Percentiles rank a stretch among this genome's conserved stretches.
Evolutionary conservation across 2,113 vertebrate species (phyloP).

Genomic region (Strix aluco): DNA sequence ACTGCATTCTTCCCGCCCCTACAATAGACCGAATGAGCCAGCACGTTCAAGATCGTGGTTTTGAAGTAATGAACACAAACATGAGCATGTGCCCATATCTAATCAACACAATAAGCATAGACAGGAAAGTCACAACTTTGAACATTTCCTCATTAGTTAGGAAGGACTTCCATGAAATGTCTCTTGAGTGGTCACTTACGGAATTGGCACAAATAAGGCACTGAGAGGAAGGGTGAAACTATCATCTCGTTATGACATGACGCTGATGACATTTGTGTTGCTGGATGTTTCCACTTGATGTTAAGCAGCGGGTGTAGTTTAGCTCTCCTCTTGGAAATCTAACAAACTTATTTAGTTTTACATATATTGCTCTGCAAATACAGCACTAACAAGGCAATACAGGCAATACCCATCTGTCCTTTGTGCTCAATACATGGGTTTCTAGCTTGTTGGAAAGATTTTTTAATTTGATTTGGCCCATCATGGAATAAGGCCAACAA

Average conservation of each 20-base stretch:
- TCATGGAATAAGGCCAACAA: neutral
- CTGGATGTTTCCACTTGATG: neutral
- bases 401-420: neutral
- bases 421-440: neutral
- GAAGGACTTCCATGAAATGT: neutral
- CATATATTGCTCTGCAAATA: neutral
- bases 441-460: neutral
- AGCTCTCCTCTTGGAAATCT: neutral
- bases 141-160: conserved; percentile 20
- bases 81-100: neutral
- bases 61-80: neutral
- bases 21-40: neutral
- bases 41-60: neutral
- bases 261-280: neutral
- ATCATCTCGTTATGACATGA: neutral
- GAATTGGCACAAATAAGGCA: neutral
- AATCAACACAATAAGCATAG: neutral
- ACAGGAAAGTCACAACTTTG: conserved; percentile 18
- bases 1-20: neutral
- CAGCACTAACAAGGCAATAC: neutral
- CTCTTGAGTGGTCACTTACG: neutral
- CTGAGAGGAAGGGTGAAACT: neutral
- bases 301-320: neutral
- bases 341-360: neutral
- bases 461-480: neutral